Conservation (phyloP, 2,888 invertebrate genomes). For the Globia sparganii region DNA sequence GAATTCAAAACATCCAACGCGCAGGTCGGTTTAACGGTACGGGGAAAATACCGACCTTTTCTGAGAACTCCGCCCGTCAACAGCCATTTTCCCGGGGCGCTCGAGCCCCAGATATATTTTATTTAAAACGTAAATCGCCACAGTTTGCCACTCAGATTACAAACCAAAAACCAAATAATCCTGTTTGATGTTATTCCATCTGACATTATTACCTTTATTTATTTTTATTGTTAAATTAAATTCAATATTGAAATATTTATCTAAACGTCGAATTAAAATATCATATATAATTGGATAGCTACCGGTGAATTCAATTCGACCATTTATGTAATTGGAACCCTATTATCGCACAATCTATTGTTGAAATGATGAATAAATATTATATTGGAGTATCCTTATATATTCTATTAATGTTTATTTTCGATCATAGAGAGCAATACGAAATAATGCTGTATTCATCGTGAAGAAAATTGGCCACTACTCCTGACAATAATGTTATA, state of each 20-base stretch:
- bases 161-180: slow-evolving; percentile 43
- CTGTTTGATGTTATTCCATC: slow-evolving; percentile 33
- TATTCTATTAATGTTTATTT: slow-evolving; percentile 21
- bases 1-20: slow-evolving; percentile 37
- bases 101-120: slow-evolving; percentile 69
- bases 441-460: slow-evolving; percentile 13
- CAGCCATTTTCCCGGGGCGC: slow-evolving; percentile 59
- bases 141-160: slow-evolving; percentile 51
- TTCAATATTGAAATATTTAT: background rate
- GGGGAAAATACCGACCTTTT: slow-evolving; percentile 66
- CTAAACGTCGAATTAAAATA: slow-evolving; percentile 17
- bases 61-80: slow-evolving; percentile 63
- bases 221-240: slow-evolving; percentile 11
- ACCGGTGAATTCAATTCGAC: slow-evolving; percentile 24
- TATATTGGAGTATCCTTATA: slow-evolving; percentile 6
- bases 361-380: slow-evolving; percentile 34
- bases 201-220: slow-evolving; percentile 19
- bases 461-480: slow-evolving; percentile 3
- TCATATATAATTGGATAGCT: slow-evolving; percentile 34
- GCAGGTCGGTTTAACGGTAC: slow-evolving; percentile 57
- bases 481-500: slow-evolving; percentile 45
- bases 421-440: background rate
- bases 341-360: slow-evolving; percentile 18
- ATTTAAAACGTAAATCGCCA: slow-evolving; percentile 62
- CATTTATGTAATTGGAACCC: slow-evolving; percentile 40